Conservation (phyloP, 2,797 vertebrate genomes). For the Capromys pilorides region DNA sequence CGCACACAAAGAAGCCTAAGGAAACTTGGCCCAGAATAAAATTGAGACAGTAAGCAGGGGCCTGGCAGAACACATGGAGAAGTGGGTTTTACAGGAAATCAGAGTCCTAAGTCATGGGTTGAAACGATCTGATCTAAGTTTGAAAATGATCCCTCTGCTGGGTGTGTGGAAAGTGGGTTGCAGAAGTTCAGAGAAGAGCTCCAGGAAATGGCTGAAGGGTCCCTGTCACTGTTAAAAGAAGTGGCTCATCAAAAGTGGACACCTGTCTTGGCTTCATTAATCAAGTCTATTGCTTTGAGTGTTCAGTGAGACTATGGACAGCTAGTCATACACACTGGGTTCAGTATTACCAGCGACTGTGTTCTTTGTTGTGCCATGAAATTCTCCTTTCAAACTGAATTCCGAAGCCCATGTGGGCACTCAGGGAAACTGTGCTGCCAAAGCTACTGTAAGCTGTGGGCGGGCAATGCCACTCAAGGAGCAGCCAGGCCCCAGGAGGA, state of each 20-base stretch:
- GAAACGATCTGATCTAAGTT: background rate
- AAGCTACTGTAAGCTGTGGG: background rate
- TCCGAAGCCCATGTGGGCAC: background rate
- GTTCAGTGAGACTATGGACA: background rate
- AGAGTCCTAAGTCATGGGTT: background rate
- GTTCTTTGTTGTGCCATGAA: background rate
- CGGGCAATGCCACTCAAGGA: background rate
- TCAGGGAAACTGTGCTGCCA: background rate
- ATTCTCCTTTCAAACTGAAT: constrained; percentile 23
- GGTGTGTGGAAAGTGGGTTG: background rate
- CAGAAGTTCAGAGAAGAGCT: background rate
- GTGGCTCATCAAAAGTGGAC: background rate
- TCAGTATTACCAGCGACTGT: background rate
- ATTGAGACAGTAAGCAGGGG: background rate
- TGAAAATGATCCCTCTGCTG: constrained; percentile 12
- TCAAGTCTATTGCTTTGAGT: background rate
- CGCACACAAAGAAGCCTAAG: background rate
- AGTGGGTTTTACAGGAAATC: constrained; percentile 25
- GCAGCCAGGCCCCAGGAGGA: background rate
- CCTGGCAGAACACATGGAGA: background rate
- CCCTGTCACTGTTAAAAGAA: background rate
- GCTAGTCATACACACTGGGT: background rate
- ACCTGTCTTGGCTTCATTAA: background rate
- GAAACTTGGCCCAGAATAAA: background rate
- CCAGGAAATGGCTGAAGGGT: background rate